These are phyloP conservation scores for Celastrina argiolus DNA, from an alignment of 2,888 invertebrate species.

Conservation along the genomic window DNA sequence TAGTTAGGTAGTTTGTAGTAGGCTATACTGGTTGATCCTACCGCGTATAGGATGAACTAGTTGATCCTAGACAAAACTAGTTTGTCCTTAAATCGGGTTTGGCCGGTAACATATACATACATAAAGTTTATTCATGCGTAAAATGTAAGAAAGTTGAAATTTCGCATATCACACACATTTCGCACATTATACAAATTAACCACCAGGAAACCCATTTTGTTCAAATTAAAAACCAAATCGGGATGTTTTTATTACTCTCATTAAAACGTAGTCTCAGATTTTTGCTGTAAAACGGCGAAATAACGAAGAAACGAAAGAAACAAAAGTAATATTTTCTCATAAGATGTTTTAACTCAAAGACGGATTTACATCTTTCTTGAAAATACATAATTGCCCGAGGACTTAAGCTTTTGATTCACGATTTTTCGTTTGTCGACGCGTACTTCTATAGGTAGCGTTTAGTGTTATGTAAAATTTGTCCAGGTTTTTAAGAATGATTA, in stretches of 20 bases:
- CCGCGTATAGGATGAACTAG: no score
- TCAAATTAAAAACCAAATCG: neutral
- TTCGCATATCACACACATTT: no score
- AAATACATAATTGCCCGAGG: constrained; percentile 9
- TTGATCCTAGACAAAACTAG: no score
- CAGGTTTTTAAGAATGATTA: neutral
- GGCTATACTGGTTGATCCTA: no score
- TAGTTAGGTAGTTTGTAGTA: no score
- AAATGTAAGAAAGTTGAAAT: no score
- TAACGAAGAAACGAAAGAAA: neutral
- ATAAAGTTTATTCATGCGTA: no score
- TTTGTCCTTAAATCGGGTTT: no score
- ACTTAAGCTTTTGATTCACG: constrained; percentile 5
- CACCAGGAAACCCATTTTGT: neutral
- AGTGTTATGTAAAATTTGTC: neutral
- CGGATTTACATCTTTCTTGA: constrained; percentile 6
- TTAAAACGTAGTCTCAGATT: neutral
- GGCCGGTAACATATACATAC: no score
- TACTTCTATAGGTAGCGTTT: neutral
- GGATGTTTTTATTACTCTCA: neutral
- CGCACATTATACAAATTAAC: neutral
- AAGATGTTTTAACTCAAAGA: neutral
- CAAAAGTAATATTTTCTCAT: neutral
- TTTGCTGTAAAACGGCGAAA: neutral
- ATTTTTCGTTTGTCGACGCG: constrained; percentile 2